Conservation (phyloP, 2,888 invertebrate species). For the Pilophorus perplexus region DNA sequence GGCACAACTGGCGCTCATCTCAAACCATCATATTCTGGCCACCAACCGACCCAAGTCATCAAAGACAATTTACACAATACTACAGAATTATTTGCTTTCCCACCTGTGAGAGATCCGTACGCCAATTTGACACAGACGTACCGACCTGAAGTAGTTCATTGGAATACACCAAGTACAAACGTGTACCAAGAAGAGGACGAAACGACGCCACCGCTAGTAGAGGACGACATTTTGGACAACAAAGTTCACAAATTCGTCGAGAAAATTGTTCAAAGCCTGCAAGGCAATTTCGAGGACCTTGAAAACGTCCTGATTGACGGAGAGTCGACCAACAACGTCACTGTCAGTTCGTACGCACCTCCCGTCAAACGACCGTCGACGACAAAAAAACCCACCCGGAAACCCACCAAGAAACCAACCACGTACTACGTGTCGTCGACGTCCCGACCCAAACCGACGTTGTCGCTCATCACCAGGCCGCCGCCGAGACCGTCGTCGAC, state of each 20-base stretch:
- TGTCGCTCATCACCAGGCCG: constrained; percentile 44
- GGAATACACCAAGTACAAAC: constrained; percentile 52
- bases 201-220: constrained; percentile 76
- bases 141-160: constrained; percentile 49
- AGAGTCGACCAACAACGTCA: constrained; percentile 49
- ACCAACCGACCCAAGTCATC: constrained; percentile 43
- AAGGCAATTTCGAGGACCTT: constrained; percentile 77
- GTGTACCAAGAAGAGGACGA: constrained; percentile 62
- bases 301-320: constrained; percentile 70
- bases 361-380: constrained; percentile 53
- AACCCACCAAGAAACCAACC: constrained; percentile 48
- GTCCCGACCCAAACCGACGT: constrained; percentile 46
- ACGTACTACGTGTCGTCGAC: constrained; percentile 46
- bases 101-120: constrained; percentile 80
- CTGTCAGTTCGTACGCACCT: constrained; percentile 48
- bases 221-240: constrained; percentile 71
- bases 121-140: constrained; percentile 65
- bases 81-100: constrained; percentile 69
- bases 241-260: constrained; percentile 80
- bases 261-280: constrained; percentile 78
- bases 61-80: constrained; percentile 46
- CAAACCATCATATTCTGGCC: not conserved
- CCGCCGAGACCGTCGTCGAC: constrained; percentile 50
- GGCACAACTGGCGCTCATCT: constrained; percentile 40
- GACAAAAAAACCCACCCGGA: constrained; percentile 52